Conservation (phyloP, 2,797 vertebrate species). For the Thripadectes ignobilis region DNA sequence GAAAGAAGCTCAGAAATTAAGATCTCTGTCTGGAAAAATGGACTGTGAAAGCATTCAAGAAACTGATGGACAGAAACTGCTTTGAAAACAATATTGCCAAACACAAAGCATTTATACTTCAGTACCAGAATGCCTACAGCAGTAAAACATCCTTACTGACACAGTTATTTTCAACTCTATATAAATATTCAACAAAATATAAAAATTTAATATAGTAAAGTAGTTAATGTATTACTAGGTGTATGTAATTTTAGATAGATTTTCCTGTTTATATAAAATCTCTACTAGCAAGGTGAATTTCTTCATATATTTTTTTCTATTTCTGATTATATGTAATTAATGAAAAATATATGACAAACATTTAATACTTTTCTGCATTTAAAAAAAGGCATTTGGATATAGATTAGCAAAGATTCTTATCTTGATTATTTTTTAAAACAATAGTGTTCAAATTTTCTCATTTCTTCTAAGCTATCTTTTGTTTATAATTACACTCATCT, state of each 20-base stretch:
- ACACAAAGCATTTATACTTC: neutral
- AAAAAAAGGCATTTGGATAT: neutral
- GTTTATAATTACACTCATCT: neutral
- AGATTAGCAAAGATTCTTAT: neutral
- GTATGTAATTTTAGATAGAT: neutral
- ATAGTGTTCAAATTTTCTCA: neutral
- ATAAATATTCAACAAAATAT: neutral
- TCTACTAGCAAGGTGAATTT: neutral
- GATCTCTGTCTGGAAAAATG: slow-evolving; percentile 18
- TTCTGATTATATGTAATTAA: neutral
- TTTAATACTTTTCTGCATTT: neutral
- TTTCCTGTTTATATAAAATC: neutral
- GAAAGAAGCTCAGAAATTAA: slow-evolving; percentile 43
- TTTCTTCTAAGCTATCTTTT: neutral
- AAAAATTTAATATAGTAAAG: neutral
- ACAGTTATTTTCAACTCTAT: neutral
- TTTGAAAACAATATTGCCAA: neutral
- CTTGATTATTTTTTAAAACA: neutral
- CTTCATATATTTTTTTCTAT: neutral
- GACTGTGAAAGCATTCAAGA: neutral
- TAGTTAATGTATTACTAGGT: neutral
- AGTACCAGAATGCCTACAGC: neutral
- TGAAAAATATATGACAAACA: neutral
- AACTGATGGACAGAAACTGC: neutral
- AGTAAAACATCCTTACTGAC: neutral